Base-by-base conservation (phyloP, 2,113 vertebrate genomes). In the Microtus richardsoni region DNA sequence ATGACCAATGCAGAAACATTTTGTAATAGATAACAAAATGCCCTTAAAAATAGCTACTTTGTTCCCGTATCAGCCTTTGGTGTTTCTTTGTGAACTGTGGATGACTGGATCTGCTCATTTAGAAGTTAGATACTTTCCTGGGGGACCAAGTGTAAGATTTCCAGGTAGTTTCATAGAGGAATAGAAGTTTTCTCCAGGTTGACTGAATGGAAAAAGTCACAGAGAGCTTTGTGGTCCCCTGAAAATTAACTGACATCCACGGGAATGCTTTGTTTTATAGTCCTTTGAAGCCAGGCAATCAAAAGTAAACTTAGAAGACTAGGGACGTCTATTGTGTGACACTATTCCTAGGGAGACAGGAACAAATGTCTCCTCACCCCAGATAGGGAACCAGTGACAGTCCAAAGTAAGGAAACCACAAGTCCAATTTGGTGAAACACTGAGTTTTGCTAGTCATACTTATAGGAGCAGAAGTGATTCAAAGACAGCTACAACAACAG, bases 261-360 rank as follows among this genome's bases (percentile, higher is more conserved):
- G 84, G 80, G 28, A 83, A 66, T 70, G 30, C 39, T 96, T 92
- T 91, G 24, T 86, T 92, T 80, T 39, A 49, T 49, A 88, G 66
- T 74, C 36, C 91, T 70, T 96, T 60, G 52, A 0, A 83, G 71
- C 22, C 28, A 94, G 62, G 30, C 26, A 88, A 21, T 83, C 47
- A 4, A 10, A 93, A 74, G n/a, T 68, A 26, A 70, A 93, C 24
- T 41, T n/a, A 80, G 36, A 44, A 74, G 26, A 71, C 13, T 79
- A 24, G 77, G 24, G 36, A 41, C 39, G 22, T 88, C 52, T 58
- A 7, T 41, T 41, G n/a, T 62, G n/a, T 83, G 58, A 41, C 24
- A 83, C n/a, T 28, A 41, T 62, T 62, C n/a, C 54, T 83, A 62
- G 80, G n/a, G 54, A 62, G 12, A 62, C 60, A n/a, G 8, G 22